A percentile compares a stretch with the other conserved stretches of the same genome.
Conservation (phyloP, 2,888 invertebrate species). For the Lasioglossum vierecki region DNA sequence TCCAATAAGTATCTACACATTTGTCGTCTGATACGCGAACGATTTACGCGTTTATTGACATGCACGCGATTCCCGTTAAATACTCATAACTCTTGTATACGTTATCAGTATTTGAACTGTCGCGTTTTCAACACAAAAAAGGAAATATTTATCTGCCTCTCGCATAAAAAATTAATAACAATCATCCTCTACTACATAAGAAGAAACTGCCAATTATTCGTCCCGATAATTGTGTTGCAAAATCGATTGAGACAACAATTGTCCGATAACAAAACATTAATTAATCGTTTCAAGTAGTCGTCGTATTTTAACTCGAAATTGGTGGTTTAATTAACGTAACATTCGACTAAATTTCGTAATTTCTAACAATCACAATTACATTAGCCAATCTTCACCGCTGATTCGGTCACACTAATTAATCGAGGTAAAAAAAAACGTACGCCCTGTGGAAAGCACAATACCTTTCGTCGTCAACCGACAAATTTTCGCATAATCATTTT, state of each 20-base stretch:
- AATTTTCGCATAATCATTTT: neutral
- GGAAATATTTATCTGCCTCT: neutral
- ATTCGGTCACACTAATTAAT: constrained; percentile 23
- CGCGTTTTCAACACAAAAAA: neutral
- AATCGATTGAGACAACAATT: constrained; percentile 4
- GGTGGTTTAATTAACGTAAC: neutral
- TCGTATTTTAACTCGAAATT: neutral
- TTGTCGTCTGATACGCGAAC: neutral
- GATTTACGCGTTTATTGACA: neutral
- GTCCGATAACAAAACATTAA: neutral
- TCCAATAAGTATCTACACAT: neutral
- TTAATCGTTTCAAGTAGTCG: neutral
- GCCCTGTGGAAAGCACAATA: neutral
- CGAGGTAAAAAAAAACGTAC: constrained; percentile 4
- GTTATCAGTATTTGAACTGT: neutral
- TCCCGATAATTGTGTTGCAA: neutral
- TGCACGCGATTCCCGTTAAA: neutral
- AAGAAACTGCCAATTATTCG: neutral
- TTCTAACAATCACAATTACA: neutral
- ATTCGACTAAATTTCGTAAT: neutral
- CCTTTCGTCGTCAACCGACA: neutral
- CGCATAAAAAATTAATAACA: neutral
- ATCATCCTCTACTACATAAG: neutral
- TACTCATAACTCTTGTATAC: neutral
- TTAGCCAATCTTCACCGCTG: neutral